Percentiles rank a stretch among this genome's conserved stretches.
Evolutionary conservation across 1,140 invertebrate species (phyloP).

Genomic region (Pachyrhynchus sulphureomaculatus): DNA sequence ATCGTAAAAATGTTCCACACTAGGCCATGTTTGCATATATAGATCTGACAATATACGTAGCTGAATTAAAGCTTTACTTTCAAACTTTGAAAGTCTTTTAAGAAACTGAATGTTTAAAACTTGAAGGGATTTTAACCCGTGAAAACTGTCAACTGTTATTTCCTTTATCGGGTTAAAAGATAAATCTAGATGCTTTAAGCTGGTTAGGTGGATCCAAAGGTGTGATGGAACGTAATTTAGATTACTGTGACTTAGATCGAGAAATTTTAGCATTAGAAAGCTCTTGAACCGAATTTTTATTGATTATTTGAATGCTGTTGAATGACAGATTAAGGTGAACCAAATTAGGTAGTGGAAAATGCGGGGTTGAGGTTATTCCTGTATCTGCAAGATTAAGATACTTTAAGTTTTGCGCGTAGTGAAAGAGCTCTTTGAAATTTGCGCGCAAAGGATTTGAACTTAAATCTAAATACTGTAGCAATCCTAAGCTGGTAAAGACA

Average conservation of each 20-base stretch:
- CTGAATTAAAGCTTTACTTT: slow-evolving; percentile 64
- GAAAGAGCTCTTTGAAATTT: slow-evolving; percentile 88
- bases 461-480: slow-evolving; percentile 75
- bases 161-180: slow-evolving; percentile 50
- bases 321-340: slow-evolving; percentile 74
- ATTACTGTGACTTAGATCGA: slow-evolving; percentile 68
- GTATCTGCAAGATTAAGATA: slow-evolving; percentile 73
- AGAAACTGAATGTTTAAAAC: slow-evolving; percentile 59
- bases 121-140: slow-evolving; percentile 57
- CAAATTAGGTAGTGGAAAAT: slow-evolving; percentile 69
- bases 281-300: slow-evolving; percentile 63
- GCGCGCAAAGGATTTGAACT: slow-evolving; percentile 79
- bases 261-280: slow-evolving; percentile 62
- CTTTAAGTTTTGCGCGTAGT: slow-evolving; percentile 78
- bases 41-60: slow-evolving; percentile 62
- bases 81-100: slow-evolving; percentile 63
- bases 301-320: slow-evolving; percentile 67
- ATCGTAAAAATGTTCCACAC: slow-evolving; percentile 61
- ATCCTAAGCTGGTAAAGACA: slow-evolving; percentile 79
- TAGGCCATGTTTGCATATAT: slow-evolving; percentile 65
- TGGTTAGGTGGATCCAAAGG: slow-evolving; percentile 52
- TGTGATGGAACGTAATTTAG: slow-evolving; percentile 65
- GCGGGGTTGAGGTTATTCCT: slow-evolving; percentile 71
- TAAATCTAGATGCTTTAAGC: slow-evolving; percentile 47
- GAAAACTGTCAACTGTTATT: slow-evolving; percentile 54